phyloP scores from a whole-genome alignment of 2,888 invertebrate genomes.

The Nasonovia ribisnigri region DNA sequence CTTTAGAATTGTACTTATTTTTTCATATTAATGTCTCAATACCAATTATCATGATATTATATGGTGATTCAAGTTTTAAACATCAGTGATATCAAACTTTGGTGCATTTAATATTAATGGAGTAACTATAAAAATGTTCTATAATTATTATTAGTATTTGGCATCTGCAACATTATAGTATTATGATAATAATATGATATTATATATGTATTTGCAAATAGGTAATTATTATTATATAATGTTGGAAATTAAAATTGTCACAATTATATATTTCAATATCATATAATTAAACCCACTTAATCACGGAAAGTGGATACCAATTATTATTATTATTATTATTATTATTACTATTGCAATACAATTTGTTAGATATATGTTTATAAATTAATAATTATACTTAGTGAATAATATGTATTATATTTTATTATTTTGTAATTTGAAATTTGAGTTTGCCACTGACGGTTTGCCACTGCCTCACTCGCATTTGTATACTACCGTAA shows the following conservation, averaged over 20 bases:
- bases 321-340: background rate
- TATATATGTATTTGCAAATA: background rate
- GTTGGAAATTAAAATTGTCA: background rate
- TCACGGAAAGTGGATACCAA: background rate
- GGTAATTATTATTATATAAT: background rate
- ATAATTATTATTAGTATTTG: background rate
- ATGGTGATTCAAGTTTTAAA: background rate
- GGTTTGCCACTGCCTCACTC: background rate
- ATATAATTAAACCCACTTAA: background rate
- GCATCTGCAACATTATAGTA: background rate
- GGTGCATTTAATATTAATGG: background rate
- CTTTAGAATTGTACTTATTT: background rate
- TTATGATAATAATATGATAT: background rate
- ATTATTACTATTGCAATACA: background rate
- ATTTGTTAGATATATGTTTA: background rate
- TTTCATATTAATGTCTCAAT: background rate
- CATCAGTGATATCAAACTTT: background rate
- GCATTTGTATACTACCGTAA: background rate
- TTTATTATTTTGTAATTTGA: background rate
- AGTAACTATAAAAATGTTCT: background rate
- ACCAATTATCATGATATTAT: background rate
- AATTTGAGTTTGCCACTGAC: background rate
- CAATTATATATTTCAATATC: conserved; percentile 4
- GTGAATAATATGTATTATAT: background rate
- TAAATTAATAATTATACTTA: background rate